Conservation (phyloP, 2,888 invertebrate genomes). For the Prosopocoilus inquinatus region DNA sequence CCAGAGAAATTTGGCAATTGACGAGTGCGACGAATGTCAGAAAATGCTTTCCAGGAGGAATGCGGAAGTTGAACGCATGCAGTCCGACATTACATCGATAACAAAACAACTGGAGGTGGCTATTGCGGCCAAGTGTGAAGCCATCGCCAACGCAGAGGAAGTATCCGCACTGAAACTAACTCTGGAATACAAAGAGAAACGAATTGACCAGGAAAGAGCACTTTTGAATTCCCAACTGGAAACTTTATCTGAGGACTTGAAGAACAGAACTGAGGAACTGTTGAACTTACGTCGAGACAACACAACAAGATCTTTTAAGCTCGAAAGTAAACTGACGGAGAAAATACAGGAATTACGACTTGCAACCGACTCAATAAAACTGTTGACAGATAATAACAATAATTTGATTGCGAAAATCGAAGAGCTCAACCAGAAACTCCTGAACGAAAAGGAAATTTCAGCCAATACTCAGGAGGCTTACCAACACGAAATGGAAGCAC, state of each 20-base stretch:
- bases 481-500: constrained; percentile 82
- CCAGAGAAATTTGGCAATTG: constrained; percentile 67
- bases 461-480: constrained; percentile 64
- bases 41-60: constrained; percentile 71
- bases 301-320: constrained; percentile 60
- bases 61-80: constrained; percentile 70
- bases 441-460: constrained; percentile 68
- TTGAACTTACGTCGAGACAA: constrained; percentile 74
- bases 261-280: constrained; percentile 74
- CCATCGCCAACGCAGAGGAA: constrained; percentile 76
- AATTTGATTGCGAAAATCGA: constrained; percentile 68
- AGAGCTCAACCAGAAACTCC: constrained; percentile 66
- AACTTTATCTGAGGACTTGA: constrained; percentile 74
- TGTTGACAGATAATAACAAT: constrained; percentile 68
- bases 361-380: constrained; percentile 65
- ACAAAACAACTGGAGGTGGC: constrained; percentile 74
- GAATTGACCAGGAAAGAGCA: constrained; percentile 77
- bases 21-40: constrained; percentile 73
- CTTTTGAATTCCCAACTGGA: constrained; percentile 77
- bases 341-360: constrained; percentile 78
- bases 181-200: constrained; percentile 77
- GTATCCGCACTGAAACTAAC: constrained; percentile 76
- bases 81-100: constrained; percentile 65
- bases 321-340: constrained; percentile 75
- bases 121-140: constrained; percentile 80